Evolutionary conservation across 2,113 vertebrate species (phyloP).

Genomic region (Pelvicachromis taeniatus): DNA sequence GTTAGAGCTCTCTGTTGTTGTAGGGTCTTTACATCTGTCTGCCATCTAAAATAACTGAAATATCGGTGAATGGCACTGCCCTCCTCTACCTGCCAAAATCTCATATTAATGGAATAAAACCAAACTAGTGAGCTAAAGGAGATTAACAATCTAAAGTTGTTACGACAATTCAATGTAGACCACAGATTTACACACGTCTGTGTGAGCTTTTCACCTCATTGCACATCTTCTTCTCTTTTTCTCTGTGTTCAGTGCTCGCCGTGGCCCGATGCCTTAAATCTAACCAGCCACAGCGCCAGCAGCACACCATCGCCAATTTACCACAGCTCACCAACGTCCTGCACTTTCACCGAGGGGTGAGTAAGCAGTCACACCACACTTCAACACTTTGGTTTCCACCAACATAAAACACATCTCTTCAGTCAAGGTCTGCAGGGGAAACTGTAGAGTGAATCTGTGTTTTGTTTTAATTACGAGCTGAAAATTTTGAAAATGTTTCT

Average conservation of each 20-base stretch:
- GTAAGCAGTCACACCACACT: conserved; percentile 21
- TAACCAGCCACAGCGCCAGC: conserved; percentile 68
- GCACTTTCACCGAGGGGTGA: conserved; percentile 84
- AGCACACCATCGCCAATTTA: conserved; percentile 82
- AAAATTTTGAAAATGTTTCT: background rate
- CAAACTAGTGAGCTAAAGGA: background rate
- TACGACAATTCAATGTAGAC: background rate
- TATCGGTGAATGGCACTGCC: background rate
- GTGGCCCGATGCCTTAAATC: conserved; percentile 84
- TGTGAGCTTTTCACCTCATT: background rate
- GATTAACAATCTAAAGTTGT: background rate
- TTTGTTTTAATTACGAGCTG: background rate
- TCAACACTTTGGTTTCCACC: background rate
- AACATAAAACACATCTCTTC: accelerated
- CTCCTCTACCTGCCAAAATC: background rate
- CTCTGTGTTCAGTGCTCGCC: conserved; percentile 78
- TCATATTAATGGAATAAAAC: background rate
- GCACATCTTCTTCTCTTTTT: background rate
- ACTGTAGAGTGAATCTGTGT: background rate
- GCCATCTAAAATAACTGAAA: background rate
- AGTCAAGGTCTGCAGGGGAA: background rate
- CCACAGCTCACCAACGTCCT: conserved; percentile 83
- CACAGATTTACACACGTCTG: background rate
- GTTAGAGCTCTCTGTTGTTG: background rate
- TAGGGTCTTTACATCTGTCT: background rate